Percentiles rank a stretch among this genome's conserved stretches.
Conservation (phyloP, 2,797 vertebrate genomes). For the Perdix hodgsoniae region DNA sequence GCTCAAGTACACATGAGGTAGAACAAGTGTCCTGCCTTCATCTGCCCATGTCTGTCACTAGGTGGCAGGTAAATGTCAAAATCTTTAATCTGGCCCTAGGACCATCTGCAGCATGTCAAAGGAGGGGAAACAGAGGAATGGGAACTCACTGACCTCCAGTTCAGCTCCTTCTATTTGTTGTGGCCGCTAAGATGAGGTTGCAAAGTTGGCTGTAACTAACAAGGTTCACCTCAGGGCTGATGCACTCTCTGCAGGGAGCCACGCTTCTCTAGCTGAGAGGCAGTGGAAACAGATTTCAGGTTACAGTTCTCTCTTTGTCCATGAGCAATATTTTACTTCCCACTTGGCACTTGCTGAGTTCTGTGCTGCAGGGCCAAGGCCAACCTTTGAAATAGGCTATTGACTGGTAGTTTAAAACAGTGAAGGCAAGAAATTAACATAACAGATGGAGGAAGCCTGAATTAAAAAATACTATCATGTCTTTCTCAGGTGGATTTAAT, state of each 20-base stretch:
- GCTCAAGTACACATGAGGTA: too few relatives aligned
- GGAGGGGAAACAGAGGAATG: neutral
- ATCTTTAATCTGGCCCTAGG: neutral
- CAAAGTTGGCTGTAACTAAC: neutral
- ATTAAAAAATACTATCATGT: neutral
- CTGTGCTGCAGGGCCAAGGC: neutral
- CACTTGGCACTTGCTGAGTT: neutral
- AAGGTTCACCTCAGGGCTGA: neutral
- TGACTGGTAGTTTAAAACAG: constrained; percentile 5
- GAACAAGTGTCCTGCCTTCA: neutral
- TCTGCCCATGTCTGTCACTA: neutral
- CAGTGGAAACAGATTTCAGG: neutral
- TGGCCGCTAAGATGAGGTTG: neutral
- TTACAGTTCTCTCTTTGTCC: neutral
- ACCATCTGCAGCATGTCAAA: neutral
- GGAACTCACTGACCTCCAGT: neutral
- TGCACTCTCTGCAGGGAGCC: neutral
- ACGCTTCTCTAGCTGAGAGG: neutral
- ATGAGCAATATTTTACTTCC: neutral
- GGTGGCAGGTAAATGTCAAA: neutral
- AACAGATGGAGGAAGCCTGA: neutral
- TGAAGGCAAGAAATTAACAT: neutral
- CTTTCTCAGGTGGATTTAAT: neutral
- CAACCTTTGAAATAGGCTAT: neutral
- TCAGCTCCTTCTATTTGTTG: neutral